phyloP scores from a whole-genome alignment of 92 coral and sea anemone genomes.

The Muricea muricata region DNA sequence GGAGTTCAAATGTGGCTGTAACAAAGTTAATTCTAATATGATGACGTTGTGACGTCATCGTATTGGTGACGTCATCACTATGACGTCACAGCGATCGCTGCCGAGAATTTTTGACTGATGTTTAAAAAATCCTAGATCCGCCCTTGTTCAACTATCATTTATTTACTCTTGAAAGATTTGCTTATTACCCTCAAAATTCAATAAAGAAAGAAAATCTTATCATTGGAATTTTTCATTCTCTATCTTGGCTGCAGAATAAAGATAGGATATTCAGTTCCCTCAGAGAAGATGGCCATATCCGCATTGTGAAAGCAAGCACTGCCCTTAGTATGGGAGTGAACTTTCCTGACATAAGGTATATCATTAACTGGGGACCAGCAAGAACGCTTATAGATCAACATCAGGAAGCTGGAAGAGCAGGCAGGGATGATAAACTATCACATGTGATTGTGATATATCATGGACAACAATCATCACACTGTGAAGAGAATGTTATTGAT shows the following conservation, averaged over 20 bases:
- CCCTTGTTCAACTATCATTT: too few species aligned
- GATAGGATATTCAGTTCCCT: constrained; percentile 30
- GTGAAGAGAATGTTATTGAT: constrained; percentile 14
- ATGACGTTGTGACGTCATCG: too few species aligned
- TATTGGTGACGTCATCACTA: too few species aligned
- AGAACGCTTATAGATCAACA: constrained; percentile 33
- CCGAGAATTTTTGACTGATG: too few species aligned
- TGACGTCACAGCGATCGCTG: too few species aligned
- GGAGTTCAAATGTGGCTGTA: too few species aligned
- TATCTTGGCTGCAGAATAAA: constrained; percentile 42
- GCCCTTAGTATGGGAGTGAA: constrained; percentile 64
- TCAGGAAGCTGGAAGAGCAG: constrained; percentile 40
- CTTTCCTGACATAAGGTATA: constrained; percentile 51
- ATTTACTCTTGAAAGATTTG: constrained; percentile 21
- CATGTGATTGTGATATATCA: constrained; percentile 12
- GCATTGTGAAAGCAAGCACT: constrained; percentile 46
- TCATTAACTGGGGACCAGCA: constrained; percentile 63
- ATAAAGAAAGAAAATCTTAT: constrained; percentile 36
- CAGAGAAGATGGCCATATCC: constrained; percentile 26
- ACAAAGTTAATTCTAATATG: too few species aligned
- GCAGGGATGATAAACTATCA: constrained; percentile 15
- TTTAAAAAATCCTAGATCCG: too few species aligned
- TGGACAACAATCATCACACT: constrained; percentile 32
- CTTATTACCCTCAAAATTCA: constrained; percentile 19
- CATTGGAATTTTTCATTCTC: constrained; percentile 55